A percentile compares a stretch with the other conserved stretches of the same genome.
Evolutionary conservation across 2,797 vertebrate species (phyloP).

Genomic region (Iguana delicatissima): DNA sequence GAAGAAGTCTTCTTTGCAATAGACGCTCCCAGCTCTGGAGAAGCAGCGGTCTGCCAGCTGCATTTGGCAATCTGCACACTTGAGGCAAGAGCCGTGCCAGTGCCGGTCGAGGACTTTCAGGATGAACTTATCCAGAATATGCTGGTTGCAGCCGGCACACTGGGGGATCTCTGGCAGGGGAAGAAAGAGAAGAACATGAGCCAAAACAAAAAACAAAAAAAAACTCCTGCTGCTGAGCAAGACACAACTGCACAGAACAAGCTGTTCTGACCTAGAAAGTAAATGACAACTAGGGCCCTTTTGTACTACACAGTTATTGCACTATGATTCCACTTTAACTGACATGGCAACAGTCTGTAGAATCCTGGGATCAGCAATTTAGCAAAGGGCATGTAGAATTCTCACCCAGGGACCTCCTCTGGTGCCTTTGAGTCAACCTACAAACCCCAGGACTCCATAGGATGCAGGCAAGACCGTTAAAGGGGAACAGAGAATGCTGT

Average conservation of each 20-base stretch:
- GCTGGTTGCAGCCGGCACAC: slow-evolving; percentile 97
- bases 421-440: too few species aligned
- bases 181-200: slow-evolving; percentile 59
- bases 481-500: too few species aligned
- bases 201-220: neutral
- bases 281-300: neutral
- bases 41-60: slow-evolving; percentile 96
- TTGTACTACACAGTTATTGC: too few species aligned
- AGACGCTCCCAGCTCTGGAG: slow-evolving; percentile 93
- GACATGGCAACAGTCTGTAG: too few species aligned
- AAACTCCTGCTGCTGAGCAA: neutral
- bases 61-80: slow-evolving; percentile 96
- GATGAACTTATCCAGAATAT: slow-evolving; percentile 99
- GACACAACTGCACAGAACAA: neutral
- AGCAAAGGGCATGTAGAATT: too few species aligned
- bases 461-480: too few species aligned
- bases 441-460: too few species aligned
- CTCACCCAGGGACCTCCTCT: too few species aligned
- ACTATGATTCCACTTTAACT: too few species aligned
- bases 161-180: slow-evolving; percentile 92
- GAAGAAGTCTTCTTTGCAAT: slow-evolving; percentile 99
- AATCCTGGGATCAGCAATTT: too few species aligned
- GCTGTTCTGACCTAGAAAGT: neutral
- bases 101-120: slow-evolving; percentile 98
- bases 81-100: slow-evolving; percentile 98